Base-by-base conservation (phyloP, 2,888 invertebrate species). In the Xestoiulus laeticollis region DNA sequence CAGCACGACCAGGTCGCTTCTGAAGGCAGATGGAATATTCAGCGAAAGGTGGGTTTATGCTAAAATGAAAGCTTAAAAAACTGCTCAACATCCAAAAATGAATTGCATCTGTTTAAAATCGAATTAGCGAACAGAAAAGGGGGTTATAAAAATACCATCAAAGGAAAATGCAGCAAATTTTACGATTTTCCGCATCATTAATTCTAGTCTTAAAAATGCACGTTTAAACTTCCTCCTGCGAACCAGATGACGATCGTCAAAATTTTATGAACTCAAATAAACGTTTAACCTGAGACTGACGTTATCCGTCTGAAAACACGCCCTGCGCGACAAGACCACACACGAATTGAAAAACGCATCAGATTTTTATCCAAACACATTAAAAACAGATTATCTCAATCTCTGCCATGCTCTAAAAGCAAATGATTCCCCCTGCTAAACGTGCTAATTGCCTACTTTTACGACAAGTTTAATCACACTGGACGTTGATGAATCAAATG, bases 231-330 rank as follows among this genome's bases (percentile, higher is more conserved):
- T 78, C 78, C 78, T 78, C 16, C 16, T 16, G 30, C 30, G 16
- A 78, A 78, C 78, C 78, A 78, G 78, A 78, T 78, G 78, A 78
- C 78, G 78, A 78, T 78, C 78, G 78, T 78, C 78, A 78, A 78
- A 78, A 78, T 78, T 78, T 78, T 78, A 78, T 78, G 78, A 78
- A 78, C 78, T 78, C 78, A 78, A 78, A 78, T 78, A 78, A 78
- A 78, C 78, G 78, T 78, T 78, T 78, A 78, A 78, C 78, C 78
- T 16, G 78, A 26, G 78, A 30, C 14, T 78, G 78, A 78, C 78
- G 78, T 78, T 32, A 30, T 4, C 78, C 78, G 78, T 14, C 78
- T 32, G 30, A 32, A 78, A 59, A 78, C 30, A 30, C 78, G 22
- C 59, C 59, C 22, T 22, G 59, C 59, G 30, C 78, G 78, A 78